phyloP scores from a whole-genome alignment of 1,140 invertebrate species.

The Trichonephila clavata region DNA sequence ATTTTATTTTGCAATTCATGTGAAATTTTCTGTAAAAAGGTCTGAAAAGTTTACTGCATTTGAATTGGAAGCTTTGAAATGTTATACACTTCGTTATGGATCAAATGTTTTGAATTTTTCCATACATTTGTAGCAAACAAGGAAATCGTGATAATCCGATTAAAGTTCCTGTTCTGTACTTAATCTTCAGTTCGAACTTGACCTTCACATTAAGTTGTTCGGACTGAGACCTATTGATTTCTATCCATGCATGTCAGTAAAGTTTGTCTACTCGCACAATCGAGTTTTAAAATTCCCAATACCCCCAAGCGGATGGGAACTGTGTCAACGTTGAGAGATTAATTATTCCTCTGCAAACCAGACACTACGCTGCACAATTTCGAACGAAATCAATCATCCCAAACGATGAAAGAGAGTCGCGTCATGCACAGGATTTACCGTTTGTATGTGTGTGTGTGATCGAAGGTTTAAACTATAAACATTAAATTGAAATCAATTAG shows the following conservation, averaged over 20 bases:
- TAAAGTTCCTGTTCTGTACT: not conserved
- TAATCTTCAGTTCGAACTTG: not conserved
- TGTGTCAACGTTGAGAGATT: conserved; percentile 34
- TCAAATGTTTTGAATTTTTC: not conserved
- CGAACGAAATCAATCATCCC: not conserved
- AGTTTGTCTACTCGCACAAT: conserved; percentile 18
- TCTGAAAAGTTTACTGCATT: too few species aligned
- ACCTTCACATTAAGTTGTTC: not conserved
- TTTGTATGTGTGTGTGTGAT: conserved; percentile 12
- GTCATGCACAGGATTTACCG: conserved; percentile 4
- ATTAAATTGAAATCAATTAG: conserved; percentile 24
- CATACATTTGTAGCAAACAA: not conserved
- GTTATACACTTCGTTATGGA: too few species aligned
- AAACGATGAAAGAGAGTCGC: conserved; percentile 20
- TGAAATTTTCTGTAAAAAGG: too few species aligned
- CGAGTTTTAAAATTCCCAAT: conserved; percentile 27
- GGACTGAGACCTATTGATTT: not conserved
- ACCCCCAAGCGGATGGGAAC: conserved; percentile 2
- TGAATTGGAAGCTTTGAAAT: too few species aligned
- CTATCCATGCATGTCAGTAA: not conserved
- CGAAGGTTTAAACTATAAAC: conserved; percentile 1
- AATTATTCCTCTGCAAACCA: conserved; percentile 17
- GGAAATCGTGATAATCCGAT: not conserved
- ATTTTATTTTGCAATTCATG: too few species aligned
- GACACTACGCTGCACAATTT: conserved; percentile 1